phyloP scores from a whole-genome alignment of 2,888 invertebrate genomes.

The Gordius sp. region DNA sequence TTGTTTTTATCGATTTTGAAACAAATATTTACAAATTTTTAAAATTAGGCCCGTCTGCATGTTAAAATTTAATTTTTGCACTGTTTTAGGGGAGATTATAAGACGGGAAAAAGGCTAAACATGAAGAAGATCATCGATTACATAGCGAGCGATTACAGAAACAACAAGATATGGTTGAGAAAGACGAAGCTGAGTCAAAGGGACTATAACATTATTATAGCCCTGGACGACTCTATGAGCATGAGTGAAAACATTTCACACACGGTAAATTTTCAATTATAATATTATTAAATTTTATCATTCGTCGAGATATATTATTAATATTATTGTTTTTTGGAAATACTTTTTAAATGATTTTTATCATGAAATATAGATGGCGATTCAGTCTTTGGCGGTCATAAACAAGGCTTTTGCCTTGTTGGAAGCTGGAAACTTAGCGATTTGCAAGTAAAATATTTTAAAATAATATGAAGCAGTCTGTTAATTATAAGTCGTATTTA shows the following conservation, averaged over 20 bases:
- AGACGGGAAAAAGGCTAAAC: constrained; percentile 81
- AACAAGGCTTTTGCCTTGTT: constrained; percentile 58
- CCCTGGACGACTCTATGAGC: constrained; percentile 69
- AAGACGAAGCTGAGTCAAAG: constrained; percentile 76
- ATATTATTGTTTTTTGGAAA: neutral
- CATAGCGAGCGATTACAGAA: constrained; percentile 89
- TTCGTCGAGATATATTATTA: neutral
- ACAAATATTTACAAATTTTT: constrained; percentile 17
- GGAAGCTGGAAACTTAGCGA: constrained; percentile 69
- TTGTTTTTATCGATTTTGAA: neutral
- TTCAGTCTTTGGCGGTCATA: constrained; percentile 73
- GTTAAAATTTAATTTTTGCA: constrained; percentile 18
- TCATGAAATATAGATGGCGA: constrained; percentile 39
- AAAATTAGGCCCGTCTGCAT: neutral
- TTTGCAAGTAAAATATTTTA: constrained; percentile 41
- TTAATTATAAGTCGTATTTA: too few species aligned
- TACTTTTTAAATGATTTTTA: neutral
- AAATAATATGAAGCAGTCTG: too few species aligned
- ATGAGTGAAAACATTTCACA: constrained; percentile 35
- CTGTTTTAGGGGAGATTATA: constrained; percentile 63
- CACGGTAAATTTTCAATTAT: constrained; percentile 33
- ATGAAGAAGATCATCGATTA: constrained; percentile 95
- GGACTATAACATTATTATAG: constrained; percentile 78
- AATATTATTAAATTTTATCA: neutral
- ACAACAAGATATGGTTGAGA: constrained; percentile 93